Evolutionary conservation across 2,888 invertebrate species (phyloP).

Genomic region (Pegoplata infirma): DNA sequence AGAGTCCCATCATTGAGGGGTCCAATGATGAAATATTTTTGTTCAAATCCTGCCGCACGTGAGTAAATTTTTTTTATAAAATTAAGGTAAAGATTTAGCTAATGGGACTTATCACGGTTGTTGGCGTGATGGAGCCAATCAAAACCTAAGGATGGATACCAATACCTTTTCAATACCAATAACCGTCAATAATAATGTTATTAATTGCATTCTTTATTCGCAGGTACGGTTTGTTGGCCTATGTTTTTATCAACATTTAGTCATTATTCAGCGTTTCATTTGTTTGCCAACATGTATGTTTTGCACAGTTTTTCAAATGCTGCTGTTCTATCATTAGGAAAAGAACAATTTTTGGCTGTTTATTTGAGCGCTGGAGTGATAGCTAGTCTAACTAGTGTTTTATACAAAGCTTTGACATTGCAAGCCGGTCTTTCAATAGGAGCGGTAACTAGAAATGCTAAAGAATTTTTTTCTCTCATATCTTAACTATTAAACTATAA

Average conservation of each 20-base stretch:
- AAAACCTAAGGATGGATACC: too few relatives aligned
- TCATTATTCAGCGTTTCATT: conserved; percentile 91
- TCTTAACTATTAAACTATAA: neutral
- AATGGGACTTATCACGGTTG: too few relatives aligned
- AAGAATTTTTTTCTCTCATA: neutral
- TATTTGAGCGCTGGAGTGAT: conserved; percentile 93
- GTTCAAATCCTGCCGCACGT: conserved; percentile 89
- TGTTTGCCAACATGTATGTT: conserved; percentile 97
- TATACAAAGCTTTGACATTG: conserved; percentile 85
- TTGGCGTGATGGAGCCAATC: too few relatives aligned
- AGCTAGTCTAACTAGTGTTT: conserved; percentile 90
- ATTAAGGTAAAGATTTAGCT: too few relatives aligned
- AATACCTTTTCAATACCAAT: too few relatives aligned
- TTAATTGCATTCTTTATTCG: neutral
- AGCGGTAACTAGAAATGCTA: conserved; percentile 84
- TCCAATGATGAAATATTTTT: conserved; percentile 90
- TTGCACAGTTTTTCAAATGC: conserved; percentile 86
- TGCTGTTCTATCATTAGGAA: conserved; percentile 87
- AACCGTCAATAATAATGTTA: too few relatives aligned
- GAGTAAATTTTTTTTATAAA: conserved; percentile 76
- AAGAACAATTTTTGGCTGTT: conserved; percentile 94
- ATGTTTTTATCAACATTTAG: conserved; percentile 97
- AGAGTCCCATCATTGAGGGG: conserved; percentile 84
- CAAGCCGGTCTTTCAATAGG: conserved; percentile 91
- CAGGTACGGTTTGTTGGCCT: conserved; percentile 88